phyloP scores from a whole-genome alignment of 92 coral and sea anemone species.

The Epizoanthus stellaris region DNA sequence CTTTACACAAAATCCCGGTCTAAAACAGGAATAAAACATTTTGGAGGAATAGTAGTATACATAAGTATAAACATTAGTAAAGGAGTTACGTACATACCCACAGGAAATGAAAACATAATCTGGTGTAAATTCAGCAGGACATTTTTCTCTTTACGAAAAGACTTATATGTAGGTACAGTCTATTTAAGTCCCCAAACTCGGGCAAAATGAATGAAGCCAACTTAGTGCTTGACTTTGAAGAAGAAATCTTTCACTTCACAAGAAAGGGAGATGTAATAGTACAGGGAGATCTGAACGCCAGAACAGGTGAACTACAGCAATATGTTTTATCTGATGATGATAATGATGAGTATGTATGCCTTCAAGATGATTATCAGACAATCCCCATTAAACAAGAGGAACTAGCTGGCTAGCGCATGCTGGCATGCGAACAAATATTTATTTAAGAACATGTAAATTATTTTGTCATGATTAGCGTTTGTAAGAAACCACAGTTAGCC shows the following conservation, averaged over 20 bases:
- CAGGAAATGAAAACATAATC: slow-evolving; percentile 28
- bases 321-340: not conserved
- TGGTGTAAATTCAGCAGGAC: slow-evolving; percentile 20
- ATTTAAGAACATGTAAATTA: too few species aligned
- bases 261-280: slow-evolving; percentile 1
- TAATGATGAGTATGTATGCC: too few species aligned
- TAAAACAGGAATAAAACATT: slow-evolving; percentile 20
- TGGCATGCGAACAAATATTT: too few species aligned
- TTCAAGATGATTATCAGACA: too few species aligned
- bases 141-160: not conserved
- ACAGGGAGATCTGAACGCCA: too few species aligned
- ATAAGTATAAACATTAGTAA: slow-evolving; percentile 1
- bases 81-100: slow-evolving; percentile 33
- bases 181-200: slow-evolving; percentile 3
- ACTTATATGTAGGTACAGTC: slow-evolving; percentile 17
- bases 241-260: slow-evolving; percentile 15
- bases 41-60: slow-evolving; percentile 27
- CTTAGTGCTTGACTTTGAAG: not conserved
- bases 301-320: slow-evolving; percentile 9
- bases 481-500: too few species aligned
- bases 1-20: slow-evolving; percentile 21
- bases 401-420: too few species aligned
- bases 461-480: too few species aligned
- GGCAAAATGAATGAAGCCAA: not conserved
- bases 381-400: too few species aligned